phyloP scores from a whole-genome alignment of 2,113 vertebrate genomes.

The Camelus dromedarius region DNA sequence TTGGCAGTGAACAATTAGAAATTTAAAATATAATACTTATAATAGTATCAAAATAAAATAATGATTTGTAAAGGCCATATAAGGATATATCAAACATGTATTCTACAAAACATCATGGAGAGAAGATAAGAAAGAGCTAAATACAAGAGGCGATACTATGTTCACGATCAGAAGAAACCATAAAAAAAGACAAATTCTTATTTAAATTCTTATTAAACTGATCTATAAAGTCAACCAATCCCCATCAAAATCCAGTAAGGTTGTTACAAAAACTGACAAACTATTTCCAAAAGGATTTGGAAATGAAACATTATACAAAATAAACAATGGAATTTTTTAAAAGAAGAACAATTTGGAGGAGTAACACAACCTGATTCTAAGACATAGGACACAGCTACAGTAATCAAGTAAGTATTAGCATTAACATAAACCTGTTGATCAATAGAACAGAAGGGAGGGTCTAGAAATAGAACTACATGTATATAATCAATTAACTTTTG shows the following conservation, averaged over 20 bases:
- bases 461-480: neutral
- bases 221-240: neutral
- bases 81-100: neutral
- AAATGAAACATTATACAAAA: neutral
- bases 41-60: neutral
- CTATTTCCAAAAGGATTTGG: neutral
- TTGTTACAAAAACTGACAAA: neutral
- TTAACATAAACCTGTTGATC: neutral
- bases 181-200: neutral
- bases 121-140: neutral
- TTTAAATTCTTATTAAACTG: neutral
- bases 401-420: neutral
- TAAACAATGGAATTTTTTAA: neutral
- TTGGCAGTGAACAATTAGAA: neutral
- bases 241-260: neutral
- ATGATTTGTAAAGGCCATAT: neutral
- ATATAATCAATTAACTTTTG: neutral
- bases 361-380: neutral
- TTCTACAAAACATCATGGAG: neutral
- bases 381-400: neutral
- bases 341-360: neutral
- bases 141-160: neutral
- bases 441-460: neutral
- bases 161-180: neutral
- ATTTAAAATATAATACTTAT: neutral